These are phyloP conservation scores for Lithophane ornitopus DNA, from an alignment of 2,888 invertebrate species.

Conservation along the genomic window DNA sequence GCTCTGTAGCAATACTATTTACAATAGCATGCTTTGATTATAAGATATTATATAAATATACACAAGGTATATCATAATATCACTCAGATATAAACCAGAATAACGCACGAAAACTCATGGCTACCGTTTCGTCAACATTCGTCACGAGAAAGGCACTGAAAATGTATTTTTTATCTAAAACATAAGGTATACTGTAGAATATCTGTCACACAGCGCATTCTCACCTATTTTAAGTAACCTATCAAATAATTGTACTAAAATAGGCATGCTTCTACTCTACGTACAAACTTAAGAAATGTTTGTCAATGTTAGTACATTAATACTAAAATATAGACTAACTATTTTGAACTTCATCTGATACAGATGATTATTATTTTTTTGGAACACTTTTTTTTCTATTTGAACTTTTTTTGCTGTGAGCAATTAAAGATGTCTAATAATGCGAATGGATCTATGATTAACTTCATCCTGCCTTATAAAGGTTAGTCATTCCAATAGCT, in stretches of 20 bases:
- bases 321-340: slow-evolving; percentile 81
- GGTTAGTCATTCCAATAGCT: slow-evolving; percentile 53
- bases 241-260: slow-evolving; percentile 89
- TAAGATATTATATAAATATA: slow-evolving; percentile 60
- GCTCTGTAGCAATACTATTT: slow-evolving; percentile 52
- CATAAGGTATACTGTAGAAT: slow-evolving; percentile 59
- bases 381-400: slow-evolving; percentile 81
- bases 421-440: slow-evolving; percentile 76
- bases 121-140: slow-evolving; percentile 9
- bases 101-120: slow-evolving; percentile 45
- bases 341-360: slow-evolving; percentile 90
- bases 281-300: slow-evolving; percentile 79
- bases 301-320: slow-evolving; percentile 85
- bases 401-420: slow-evolving; percentile 84
- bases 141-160: slow-evolving; percentile 23
- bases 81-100: slow-evolving; percentile 58
- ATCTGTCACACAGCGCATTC: slow-evolving; percentile 82
- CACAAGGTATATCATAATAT: slow-evolving; percentile 58
- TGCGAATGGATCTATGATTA: slow-evolving; percentile 61
- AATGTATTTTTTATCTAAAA: slow-evolving; percentile 18
- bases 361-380: slow-evolving; percentile 84
- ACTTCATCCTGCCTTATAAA: slow-evolving; percentile 54
- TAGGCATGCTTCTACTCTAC: slow-evolving; percentile 87
- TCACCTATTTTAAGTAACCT: slow-evolving; percentile 83
- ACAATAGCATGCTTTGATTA: slow-evolving; percentile 46